Evolutionary conservation across 2,797 vertebrate genomes (phyloP).

Genomic region (Merluccius polli): DNA sequence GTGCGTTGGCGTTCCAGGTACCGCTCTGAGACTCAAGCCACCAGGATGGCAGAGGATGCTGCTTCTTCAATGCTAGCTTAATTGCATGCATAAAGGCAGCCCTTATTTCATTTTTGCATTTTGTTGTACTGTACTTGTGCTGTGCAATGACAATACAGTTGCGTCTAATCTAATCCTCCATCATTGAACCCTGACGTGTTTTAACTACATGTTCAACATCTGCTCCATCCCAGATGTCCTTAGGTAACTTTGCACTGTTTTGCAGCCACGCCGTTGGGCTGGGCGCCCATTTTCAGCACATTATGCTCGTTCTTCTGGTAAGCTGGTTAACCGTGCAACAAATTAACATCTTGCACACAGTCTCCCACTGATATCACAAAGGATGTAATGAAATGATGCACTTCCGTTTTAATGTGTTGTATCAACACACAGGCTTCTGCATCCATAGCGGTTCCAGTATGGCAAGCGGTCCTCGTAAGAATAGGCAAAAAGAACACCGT

Average conservation of each 20-base stretch:
- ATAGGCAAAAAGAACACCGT: slow-evolving; percentile 71
- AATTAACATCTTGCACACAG: not conserved
- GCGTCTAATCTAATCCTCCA: not conserved
- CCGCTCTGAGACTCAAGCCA: not conserved
- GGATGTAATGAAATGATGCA: not conserved
- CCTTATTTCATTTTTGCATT: not conserved
- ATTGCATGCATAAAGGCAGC: not conserved
- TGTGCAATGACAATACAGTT: not conserved
- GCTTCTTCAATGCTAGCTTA: not conserved
- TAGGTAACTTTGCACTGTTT: slow-evolving; percentile 76
- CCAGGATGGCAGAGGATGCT: not conserved
- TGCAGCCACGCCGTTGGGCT: slow-evolving; percentile 70
- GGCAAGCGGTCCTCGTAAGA: slow-evolving; percentile 69
- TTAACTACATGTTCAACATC: not conserved
- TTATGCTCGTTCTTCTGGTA: slow-evolving; percentile 73
- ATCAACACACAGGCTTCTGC: slow-evolving; percentile 58
- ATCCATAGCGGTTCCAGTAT: slow-evolving; percentile 68
- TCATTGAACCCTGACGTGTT: not conserved
- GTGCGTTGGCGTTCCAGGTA: slow-evolving; percentile 72
- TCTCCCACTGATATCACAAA: not conserved
- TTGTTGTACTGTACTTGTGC: not conserved
- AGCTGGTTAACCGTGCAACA: slow-evolving; percentile 16
- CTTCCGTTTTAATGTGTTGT: slow-evolving; percentile 4
- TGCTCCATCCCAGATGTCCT: slow-evolving; percentile 61
- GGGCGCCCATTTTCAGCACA: slow-evolving; percentile 67